Conservation (phyloP, 2,113 vertebrate species). For the Diadophis punctatus region DNA sequence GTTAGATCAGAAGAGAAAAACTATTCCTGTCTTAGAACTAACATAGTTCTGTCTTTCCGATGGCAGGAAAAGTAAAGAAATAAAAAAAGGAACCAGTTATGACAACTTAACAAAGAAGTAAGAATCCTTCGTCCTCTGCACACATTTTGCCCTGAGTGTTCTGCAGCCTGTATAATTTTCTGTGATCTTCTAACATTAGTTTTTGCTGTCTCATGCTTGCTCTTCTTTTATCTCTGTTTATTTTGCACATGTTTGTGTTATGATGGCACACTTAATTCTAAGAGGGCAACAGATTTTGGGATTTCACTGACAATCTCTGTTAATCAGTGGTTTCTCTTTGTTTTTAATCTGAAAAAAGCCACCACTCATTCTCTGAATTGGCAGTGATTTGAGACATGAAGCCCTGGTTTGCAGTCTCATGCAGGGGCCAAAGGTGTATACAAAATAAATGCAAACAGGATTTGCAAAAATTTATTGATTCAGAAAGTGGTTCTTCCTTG, state of each 20-base stretch:
- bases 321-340: neutral
- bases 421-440: slow-evolving; percentile 10
- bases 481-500: slow-evolving; percentile 65
- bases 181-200: neutral
- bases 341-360: neutral
- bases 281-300: neutral
- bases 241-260: neutral
- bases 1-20: neutral
- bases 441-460: slow-evolving; percentile 47
- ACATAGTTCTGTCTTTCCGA: neutral
- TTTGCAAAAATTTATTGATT: slow-evolving; percentile 58
- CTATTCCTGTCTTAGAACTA: neutral
- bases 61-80: neutral
- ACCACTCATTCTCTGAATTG: neutral
- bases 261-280: neutral
- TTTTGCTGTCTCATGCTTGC: neutral
- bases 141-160: neutral
- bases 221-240: neutral
- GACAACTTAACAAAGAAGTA: neutral
- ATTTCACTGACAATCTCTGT: neutral
- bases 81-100: neutral
- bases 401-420: neutral
- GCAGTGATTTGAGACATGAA: neutral
- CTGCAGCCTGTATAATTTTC: neutral
- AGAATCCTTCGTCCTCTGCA: neutral